Base-by-base conservation (phyloP, 1,140 invertebrate species). In the Aleiodes sp. region DNA sequence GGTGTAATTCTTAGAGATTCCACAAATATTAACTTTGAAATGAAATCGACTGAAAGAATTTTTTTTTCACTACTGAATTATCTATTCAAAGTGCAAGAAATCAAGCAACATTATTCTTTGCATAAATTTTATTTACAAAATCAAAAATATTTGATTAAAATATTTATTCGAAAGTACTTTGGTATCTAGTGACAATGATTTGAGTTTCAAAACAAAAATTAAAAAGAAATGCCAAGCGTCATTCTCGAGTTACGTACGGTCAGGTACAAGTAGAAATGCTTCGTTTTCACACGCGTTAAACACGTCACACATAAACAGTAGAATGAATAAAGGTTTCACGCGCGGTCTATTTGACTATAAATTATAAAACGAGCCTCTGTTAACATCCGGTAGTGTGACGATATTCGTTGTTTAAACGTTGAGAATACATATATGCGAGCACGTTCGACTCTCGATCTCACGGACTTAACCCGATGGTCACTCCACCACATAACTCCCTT, bases 381-480 rank as follows among this genome's bases (percentile, higher is more conserved):
- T 57, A 8, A 12, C 57, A 31, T 60, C 28, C 57, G 57, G 26
- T 60, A 4, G 26, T 31, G 29, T n/a, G 21, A 33, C 57, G 29
- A 31, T 16, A 16, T 60, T 28, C n/a, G n/a, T 14, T 28, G 57
- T 60, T 31, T 14, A 14, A 10, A 31, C 8, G 29, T 31, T 12
- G 16, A 41, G 16, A 10, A 14, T 4, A 6, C 39, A 41, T 14
- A 7, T 60, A n/a, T 60, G 28, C 29, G 57, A 16, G 26, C 57
- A 60, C 29, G 57, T 60, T 60, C 57, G 57, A 33, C 57, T 60
- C 57, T 60, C 57, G 57, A 60, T 60, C 57, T 60, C 57, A 60
- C 57, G 57, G n/a, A n/a, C n/a, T n/a, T n/a, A n/a, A 60, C n/a
- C 31, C 57, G 12, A 31, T 16, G 29, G 57, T 2, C 46, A 56